Conservation (phyloP, 1,140 invertebrate genomes). For the Brachionus manjavacas region DNA sequence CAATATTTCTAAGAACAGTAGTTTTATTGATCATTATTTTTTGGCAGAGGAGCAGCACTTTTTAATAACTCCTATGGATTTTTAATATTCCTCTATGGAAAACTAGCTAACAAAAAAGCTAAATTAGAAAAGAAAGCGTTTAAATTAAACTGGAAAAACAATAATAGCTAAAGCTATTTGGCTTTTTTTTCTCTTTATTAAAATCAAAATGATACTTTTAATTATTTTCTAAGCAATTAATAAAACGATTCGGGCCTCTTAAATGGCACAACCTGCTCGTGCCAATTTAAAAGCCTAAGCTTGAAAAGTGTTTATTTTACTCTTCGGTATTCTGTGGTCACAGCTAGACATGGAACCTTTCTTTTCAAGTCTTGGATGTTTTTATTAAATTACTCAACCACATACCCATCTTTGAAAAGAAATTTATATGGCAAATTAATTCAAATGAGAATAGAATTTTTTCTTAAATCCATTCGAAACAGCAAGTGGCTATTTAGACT, state of each 20-base stretch:
- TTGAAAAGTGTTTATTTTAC: conserved; percentile 13
- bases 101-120: neutral
- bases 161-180: neutral
- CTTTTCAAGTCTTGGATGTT: neutral
- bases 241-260: neutral
- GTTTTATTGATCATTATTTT: neutral
- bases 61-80: conserved; percentile 13
- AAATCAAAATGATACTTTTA: conserved; percentile 28
- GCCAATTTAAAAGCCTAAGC: neutral
- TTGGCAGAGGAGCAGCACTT: neutral
- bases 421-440: neutral
- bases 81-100: conserved; percentile 24
- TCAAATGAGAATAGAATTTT: neutral
- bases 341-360: neutral
- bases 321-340: conserved; percentile 26
- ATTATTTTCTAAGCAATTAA: conserved; percentile 34
- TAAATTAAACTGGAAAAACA: conserved; percentile 18
- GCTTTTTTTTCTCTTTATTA: neutral
- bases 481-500: neutral
- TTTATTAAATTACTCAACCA: conserved; percentile 3
- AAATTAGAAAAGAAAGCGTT: neutral
- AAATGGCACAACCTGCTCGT: neutral
- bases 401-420: neutral
- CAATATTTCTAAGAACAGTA: neutral
- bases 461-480: neutral